Conservation (phyloP, 30 jellyfish, hydroid and myxozoan genomes). For the Aurelia sp. region DNA sequence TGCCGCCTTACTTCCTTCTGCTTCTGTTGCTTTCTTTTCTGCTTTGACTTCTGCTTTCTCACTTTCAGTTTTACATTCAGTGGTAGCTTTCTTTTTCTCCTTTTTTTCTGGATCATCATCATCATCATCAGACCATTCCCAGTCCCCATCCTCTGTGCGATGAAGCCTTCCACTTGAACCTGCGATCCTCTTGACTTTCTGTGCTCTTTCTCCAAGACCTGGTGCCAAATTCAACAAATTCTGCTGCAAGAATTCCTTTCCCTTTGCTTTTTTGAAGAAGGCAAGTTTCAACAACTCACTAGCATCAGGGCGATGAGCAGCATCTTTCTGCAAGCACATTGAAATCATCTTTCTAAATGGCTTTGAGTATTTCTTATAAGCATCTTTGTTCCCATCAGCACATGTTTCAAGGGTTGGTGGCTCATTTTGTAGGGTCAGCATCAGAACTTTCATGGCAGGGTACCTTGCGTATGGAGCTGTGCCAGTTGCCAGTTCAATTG, state of each 20-base stretch:
- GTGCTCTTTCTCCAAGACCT: conserved; percentile 87
- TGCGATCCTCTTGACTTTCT: conserved; percentile 74
- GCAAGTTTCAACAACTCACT: conserved; percentile 85
- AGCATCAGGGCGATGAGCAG: conserved; percentile 92
- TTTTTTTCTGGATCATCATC: conserved; percentile 7
- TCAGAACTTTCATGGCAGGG: conserved; percentile 98
- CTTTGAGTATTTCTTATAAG: conserved; percentile 91
- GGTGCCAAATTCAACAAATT: conserved; percentile 86
- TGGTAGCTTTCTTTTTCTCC: neutral
- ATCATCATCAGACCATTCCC: conserved; percentile 90
- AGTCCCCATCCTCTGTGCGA: conserved; percentile 74
- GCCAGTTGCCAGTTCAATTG: conserved; percentile 98
- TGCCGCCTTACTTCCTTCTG: neutral
- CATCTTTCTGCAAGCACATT: conserved; percentile 90
- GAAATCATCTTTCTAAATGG: conserved; percentile 94
- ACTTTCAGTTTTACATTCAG: neutral
- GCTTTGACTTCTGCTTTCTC: neutral
- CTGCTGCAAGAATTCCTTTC: conserved; percentile 82
- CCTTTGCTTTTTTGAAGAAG: conserved; percentile 88
- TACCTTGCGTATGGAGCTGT: conserved; percentile 97
- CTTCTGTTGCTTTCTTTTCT: neutral
- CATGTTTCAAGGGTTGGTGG: conserved; percentile 97
- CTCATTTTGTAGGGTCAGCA: conserved; percentile 97
- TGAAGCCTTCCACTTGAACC: conserved; percentile 87
- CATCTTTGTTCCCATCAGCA: conserved; percentile 90